Conservation (phyloP, 1,140 invertebrate species). For the Portunus trituberculatus region DNA sequence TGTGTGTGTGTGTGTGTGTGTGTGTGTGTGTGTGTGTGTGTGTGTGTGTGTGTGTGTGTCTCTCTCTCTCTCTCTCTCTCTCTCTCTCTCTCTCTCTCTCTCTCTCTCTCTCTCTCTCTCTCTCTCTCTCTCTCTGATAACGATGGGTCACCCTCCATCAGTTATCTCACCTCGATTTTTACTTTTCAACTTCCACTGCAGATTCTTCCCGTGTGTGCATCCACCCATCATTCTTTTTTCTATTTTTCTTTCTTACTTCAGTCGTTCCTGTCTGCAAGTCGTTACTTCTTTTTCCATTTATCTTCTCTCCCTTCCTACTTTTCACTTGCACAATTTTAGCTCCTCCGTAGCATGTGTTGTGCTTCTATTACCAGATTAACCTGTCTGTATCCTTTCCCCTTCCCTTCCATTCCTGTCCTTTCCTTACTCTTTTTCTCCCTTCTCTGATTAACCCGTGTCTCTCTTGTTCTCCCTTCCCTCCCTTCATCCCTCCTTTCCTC, state of each 20-base stretch:
- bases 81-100: not conserved
- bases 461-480: not conserved
- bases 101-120: not conserved
- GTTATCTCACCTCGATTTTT: not conserved
- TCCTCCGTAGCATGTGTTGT: not conserved
- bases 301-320: not conserved
- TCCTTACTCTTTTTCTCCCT: not conserved
- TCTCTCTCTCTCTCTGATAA: not conserved
- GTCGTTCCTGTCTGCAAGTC: too few species aligned
- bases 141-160: not conserved
- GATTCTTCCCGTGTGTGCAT: not conserved
- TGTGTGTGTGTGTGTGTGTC: too few species aligned
- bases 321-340: not conserved
- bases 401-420: not conserved
- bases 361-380: not conserved
- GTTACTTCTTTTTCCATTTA: not conserved
- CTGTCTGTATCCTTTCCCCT: not conserved
- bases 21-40: too few species aligned
- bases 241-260: not conserved
- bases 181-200: not conserved
- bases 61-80: not conserved
- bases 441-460: not conserved
- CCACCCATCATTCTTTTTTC: not conserved
- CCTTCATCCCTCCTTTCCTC: not conserved
- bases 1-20: too few species aligned